Conservation (phyloP, 1,140 invertebrate species). For the Polyergus mexicanus region DNA sequence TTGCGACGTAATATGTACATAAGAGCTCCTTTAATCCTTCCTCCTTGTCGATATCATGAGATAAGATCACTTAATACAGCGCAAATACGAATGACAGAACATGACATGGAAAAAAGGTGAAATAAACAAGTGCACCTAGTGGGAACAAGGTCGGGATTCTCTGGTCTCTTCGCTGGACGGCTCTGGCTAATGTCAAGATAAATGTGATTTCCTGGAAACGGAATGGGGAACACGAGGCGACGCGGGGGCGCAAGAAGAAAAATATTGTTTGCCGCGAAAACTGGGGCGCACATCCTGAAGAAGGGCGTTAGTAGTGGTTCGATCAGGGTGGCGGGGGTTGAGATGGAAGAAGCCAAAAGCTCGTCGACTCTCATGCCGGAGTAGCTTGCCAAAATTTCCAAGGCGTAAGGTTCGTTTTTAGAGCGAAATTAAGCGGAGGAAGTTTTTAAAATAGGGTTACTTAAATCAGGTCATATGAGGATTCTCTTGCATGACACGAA, state of each 20-base stretch:
- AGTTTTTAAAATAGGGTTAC: slow-evolving; percentile 66
- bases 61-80: not conserved
- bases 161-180: slow-evolving; percentile 67
- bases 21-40: slow-evolving; percentile 12
- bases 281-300: slow-evolving; percentile 73
- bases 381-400: slow-evolving; percentile 73
- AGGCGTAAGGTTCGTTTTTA: slow-evolving; percentile 57
- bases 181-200: slow-evolving; percentile 81
- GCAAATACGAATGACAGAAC: slow-evolving; percentile 14
- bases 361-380: slow-evolving; percentile 31
- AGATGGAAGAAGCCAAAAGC: slow-evolving; percentile 43
- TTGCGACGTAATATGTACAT: not conserved
- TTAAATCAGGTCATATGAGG: slow-evolving; percentile 48
- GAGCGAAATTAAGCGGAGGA: slow-evolving; percentile 54
- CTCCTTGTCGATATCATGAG: slow-evolving; percentile 21
- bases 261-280: slow-evolving; percentile 81
- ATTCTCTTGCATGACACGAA: slow-evolving; percentile 25
- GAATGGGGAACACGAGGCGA: slow-evolving; percentile 59
- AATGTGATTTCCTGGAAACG: slow-evolving; percentile 78
- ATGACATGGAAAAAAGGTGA: not conserved
- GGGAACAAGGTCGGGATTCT: slow-evolving; percentile 66
- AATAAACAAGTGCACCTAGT: slow-evolving; percentile 51
- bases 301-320: slow-evolving; percentile 41
- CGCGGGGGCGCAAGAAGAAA: slow-evolving; percentile 67
- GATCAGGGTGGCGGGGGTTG: slow-evolving; percentile 21